Percentiles rank a stretch among this genome's conserved stretches.
Evolutionary conservation across 2,113 vertebrate genomes (phyloP).

Genomic region (Brachirus orientalis): DNA sequence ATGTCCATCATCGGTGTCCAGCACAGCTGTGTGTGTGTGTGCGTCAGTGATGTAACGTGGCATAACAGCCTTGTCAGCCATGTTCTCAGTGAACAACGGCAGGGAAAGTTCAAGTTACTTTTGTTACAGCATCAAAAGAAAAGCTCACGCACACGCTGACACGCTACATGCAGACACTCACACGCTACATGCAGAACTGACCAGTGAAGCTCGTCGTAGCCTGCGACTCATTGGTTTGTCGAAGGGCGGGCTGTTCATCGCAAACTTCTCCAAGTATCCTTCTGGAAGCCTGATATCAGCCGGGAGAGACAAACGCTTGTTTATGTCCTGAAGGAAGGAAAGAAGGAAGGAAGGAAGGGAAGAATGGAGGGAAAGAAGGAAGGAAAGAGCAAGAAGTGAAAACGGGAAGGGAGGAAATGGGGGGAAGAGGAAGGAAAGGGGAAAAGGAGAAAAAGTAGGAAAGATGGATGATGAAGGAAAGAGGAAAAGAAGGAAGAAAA

Average conservation of each 20-base stretch:
- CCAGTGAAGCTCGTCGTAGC: slow-evolving; percentile 82
- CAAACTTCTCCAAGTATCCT: slow-evolving; percentile 86
- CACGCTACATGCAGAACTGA: slow-evolving; percentile 61
- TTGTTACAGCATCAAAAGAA: slow-evolving; percentile 19
- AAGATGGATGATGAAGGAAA: too few relatives aligned
- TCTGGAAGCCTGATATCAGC: slow-evolving; percentile 86
- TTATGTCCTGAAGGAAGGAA: slow-evolving; percentile 81
- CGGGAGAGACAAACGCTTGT: slow-evolving; percentile 86
- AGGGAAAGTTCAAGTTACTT: slow-evolving; percentile 33
- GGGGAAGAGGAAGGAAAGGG: too few relatives aligned
- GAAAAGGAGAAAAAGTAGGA: too few relatives aligned
- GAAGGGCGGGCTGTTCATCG: slow-evolving; percentile 86
- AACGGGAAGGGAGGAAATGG: too few relatives aligned
- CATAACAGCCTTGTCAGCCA: slow-evolving; percentile 37
- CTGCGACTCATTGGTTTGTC: slow-evolving; percentile 86
- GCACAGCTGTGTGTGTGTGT: neutral
- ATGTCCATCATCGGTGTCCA: too few relatives aligned
- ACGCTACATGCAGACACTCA: neutral
- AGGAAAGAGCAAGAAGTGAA: too few relatives aligned
- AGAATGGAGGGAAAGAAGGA: too few relatives aligned
- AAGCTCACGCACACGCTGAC: neutral
- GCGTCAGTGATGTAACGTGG: slow-evolving; percentile 37
- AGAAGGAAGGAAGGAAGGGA: neutral
- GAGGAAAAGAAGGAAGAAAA: slow-evolving; percentile 53
- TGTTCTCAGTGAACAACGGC: slow-evolving; percentile 16